A percentile compares a stretch with the other conserved stretches of the same genome.
Conservation (phyloP, 2,113 vertebrate genomes). For the Carassius auratus region DNA sequence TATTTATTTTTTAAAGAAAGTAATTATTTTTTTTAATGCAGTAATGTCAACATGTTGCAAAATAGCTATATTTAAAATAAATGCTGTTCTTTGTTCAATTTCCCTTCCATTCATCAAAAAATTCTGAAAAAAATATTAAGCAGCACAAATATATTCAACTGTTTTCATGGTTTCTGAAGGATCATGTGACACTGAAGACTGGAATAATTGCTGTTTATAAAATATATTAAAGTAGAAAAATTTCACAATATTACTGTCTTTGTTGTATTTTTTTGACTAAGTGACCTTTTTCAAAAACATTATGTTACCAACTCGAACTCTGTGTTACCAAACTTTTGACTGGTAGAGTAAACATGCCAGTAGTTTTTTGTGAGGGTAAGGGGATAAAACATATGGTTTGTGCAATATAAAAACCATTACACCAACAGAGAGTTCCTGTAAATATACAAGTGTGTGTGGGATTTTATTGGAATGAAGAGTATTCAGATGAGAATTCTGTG, state of each 20-base stretch:
- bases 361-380: too few relatives aligned
- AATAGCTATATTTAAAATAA: background rate
- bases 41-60: background rate
- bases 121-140: background rate
- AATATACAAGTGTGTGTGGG: background rate
- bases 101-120: background rate
- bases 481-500: background rate
- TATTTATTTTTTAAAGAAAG: too few relatives aligned
- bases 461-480: background rate
- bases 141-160: background rate
- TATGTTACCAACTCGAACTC: background rate
- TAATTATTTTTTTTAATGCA: too few relatives aligned
- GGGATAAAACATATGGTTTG: too few relatives aligned
- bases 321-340: too few relatives aligned
- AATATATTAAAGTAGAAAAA: background rate
- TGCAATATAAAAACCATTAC: too few relatives aligned
- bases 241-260: background rate
- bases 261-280: background rate
- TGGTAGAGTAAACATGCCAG: too few relatives aligned
- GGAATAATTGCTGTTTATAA: background rate
- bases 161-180: background rate
- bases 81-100: background rate
- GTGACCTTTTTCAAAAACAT: background rate
- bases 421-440: too few relatives aligned
- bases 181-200: background rate